Percentiles rank a stretch among this genome's conserved stretches.
Evolutionary conservation across 2,797 vertebrate species (phyloP).

Genomic region (Spinibarbus caldwelli): DNA sequence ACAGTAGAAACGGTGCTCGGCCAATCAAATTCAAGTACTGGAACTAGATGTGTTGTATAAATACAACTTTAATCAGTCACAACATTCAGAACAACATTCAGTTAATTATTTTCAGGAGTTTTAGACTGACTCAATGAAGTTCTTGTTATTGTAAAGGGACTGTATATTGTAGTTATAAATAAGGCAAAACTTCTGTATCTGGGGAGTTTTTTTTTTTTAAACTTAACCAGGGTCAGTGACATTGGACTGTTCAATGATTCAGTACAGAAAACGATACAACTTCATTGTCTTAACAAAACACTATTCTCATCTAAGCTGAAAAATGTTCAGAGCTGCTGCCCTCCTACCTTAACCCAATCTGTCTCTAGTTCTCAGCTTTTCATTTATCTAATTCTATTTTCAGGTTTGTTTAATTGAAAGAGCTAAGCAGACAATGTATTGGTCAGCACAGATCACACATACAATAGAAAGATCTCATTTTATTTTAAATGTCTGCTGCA

Average conservation of each 20-base stretch:
- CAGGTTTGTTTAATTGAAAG: not conserved
- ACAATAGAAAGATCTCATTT: not conserved
- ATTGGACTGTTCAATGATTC: conserved; percentile 7
- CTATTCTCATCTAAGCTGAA: not conserved
- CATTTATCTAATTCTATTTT: no score
- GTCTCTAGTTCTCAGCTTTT: not conserved
- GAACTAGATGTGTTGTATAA: not conserved
- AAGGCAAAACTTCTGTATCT: not conserved
- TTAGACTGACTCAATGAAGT: not conserved
- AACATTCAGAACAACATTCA: not conserved
- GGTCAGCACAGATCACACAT: conserved; percentile 1
- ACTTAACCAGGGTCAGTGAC: not conserved
- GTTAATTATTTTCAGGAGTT: not conserved
- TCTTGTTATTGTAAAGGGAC: not conserved
- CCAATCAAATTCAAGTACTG: not conserved
- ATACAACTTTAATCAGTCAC: no score
- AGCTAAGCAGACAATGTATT: not conserved
- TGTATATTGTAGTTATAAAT: not conserved
- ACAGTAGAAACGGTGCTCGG: not conserved
- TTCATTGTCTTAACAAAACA: conserved; percentile 1
- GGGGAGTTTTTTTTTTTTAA: not conserved
- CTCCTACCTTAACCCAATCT: conserved; percentile 1
- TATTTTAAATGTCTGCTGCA: not conserved
- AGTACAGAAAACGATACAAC: not conserved
- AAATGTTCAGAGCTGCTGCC: not conserved